A percentile compares a stretch with the other conserved stretches of the same genome.
phyloP scores from a whole-genome alignment of 2,888 invertebrate genomes.

The Sesia bembeciformis region DNA sequence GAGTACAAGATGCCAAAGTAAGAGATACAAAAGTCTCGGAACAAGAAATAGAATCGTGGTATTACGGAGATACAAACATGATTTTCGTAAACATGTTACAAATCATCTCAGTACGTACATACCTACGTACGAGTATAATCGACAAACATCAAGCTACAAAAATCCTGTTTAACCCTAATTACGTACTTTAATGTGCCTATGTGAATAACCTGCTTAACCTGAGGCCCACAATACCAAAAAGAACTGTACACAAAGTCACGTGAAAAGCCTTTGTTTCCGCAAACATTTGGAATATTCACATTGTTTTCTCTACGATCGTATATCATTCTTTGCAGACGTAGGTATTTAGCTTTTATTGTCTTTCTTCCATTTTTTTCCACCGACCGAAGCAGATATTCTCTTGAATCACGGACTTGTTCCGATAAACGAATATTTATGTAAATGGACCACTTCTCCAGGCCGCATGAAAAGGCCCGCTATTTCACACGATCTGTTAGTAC shows the following conservation, averaged over 20 bases:
- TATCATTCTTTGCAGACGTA: background rate
- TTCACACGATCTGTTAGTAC: conserved; percentile 22
- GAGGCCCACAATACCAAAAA: too few relatives aligned
- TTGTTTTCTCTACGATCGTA: background rate
- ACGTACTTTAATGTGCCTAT: too few relatives aligned
- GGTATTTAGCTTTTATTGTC: conserved; percentile 18
- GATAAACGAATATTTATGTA: conserved; percentile 62
- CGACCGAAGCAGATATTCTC: conserved; percentile 35
- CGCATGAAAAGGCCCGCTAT: conserved; percentile 36
- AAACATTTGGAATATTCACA: background rate
- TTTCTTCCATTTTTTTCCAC: conserved; percentile 21
- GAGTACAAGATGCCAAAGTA: too few relatives aligned
- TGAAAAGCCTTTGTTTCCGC: background rate
- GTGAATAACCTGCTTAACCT: too few relatives aligned
- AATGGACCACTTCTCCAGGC: conserved; percentile 34
- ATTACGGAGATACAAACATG: too few relatives aligned
- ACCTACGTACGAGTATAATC: too few relatives aligned
- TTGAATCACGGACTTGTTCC: conserved; percentile 42
- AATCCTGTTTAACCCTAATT: too few relatives aligned
- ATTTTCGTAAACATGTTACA: too few relatives aligned
- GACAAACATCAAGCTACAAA: too few relatives aligned
- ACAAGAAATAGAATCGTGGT: too few relatives aligned
- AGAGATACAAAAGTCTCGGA: too few relatives aligned
- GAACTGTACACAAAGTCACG: background rate
- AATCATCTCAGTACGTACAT: too few relatives aligned